phyloP scores from a whole-genome alignment of 1,140 invertebrate species.

The Trichonephila clavata region DNA sequence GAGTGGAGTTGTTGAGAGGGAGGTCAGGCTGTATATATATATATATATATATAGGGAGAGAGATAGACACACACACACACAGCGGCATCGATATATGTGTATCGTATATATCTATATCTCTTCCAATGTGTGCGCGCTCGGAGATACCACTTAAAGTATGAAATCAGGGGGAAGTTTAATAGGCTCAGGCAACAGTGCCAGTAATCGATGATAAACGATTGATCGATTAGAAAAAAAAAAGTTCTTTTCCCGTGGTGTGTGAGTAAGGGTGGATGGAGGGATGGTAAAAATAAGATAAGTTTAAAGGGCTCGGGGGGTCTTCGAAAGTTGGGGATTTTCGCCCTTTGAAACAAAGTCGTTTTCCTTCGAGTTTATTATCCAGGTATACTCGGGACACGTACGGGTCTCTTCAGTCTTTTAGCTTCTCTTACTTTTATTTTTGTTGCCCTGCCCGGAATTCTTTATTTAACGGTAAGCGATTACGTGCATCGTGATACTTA shows the following conservation, averaged over 20 bases:
- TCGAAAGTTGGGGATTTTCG: conserved; percentile 62
- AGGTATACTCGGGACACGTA: conserved; percentile 60
- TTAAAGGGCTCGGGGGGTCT: conserved; percentile 61
- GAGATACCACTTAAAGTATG: conserved; percentile 76
- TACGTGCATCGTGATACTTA: conserved; percentile 66
- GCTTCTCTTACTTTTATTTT: background rate
- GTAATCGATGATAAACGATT: conserved; percentile 76
- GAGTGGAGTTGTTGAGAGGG: conserved; percentile 17
- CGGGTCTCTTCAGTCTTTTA: conserved; percentile 32
- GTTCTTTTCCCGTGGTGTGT: conserved; percentile 25
- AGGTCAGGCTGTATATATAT: conserved; percentile 38
- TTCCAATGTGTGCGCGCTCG: conserved; percentile 34
- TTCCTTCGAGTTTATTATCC: conserved; percentile 68
- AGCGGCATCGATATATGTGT: conserved; percentile 50
- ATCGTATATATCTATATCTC: conserved; percentile 63
- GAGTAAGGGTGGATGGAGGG: background rate
- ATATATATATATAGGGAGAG: conserved; percentile 29
- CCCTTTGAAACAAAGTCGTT: conserved; percentile 67
- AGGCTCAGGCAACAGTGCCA: conserved; percentile 70
- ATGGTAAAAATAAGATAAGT: conserved; percentile 62
- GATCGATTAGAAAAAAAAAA: conserved; percentile 68
- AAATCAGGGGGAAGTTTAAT: conserved; percentile 77
- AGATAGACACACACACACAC: conserved; percentile 26
- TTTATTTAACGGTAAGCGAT: conserved; percentile 68
- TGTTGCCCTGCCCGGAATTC: background rate